phyloP scores from a whole-genome alignment of 2,888 invertebrate species.

The Standfussiana lucernea region DNA sequence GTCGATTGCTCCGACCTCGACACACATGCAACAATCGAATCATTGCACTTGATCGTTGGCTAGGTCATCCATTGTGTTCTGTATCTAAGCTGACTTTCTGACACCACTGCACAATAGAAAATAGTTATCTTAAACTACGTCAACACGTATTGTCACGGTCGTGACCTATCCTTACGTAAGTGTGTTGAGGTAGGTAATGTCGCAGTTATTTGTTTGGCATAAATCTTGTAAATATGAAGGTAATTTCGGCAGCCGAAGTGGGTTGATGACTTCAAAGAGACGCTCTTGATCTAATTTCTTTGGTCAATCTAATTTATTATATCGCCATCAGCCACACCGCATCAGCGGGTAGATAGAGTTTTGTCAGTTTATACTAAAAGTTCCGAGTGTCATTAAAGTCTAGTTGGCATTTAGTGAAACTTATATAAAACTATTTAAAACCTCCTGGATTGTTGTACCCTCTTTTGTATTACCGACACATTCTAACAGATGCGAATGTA shows the following conservation, averaged over 20 bases:
- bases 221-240: not conserved
- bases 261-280: not conserved
- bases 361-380: not conserved
- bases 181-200: constrained; percentile 37
- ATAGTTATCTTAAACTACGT: constrained; percentile 2
- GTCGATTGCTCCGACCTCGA: constrained; percentile 35
- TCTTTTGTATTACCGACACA: not conserved
- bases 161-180: not conserved
- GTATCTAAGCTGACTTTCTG: constrained; percentile 14
- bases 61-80: constrained; percentile 38
- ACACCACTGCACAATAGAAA: constrained; percentile 19
- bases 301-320: too few species aligned
- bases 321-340: not conserved
- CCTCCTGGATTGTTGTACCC: not conserved
- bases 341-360: not conserved
- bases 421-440: too few species aligned
- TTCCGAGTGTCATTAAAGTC: not conserved
- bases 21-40: constrained; percentile 40
- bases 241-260: not conserved
- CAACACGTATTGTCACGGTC: not conserved
- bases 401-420: not conserved
- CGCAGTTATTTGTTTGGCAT: not conserved
- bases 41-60: constrained; percentile 52
- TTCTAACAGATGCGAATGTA: constrained; percentile 47
- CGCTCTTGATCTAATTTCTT: not conserved